Percentiles rank a stretch among this genome's conserved stretches.
Conservation (phyloP, 1,140 invertebrate species). For the Magallana ariakensis region DNA sequence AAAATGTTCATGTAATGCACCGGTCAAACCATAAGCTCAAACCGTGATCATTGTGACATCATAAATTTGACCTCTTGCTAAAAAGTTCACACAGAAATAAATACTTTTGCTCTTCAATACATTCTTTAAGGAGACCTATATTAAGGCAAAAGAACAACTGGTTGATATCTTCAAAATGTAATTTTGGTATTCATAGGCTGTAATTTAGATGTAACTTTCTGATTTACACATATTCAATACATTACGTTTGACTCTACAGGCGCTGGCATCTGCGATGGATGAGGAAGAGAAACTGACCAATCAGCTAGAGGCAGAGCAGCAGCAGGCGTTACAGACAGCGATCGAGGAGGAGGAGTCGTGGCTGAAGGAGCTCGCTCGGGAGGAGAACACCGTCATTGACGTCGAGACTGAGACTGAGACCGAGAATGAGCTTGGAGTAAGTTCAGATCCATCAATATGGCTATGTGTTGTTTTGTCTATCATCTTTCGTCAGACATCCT, state of each 20-base stretch:
- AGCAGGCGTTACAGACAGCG: constrained; percentile 84
- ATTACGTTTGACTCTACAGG: constrained; percentile 56
- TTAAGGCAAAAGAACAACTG: too few species aligned
- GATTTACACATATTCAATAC: too few species aligned
- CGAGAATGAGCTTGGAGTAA: constrained; percentile 73
- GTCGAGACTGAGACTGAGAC: constrained; percentile 72
- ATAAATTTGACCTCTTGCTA: background rate
- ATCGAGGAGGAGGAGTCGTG: constrained; percentile 79
- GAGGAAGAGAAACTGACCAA: constrained; percentile 73
- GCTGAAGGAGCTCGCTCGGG: constrained; percentile 74
- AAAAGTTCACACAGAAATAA: too few species aligned
- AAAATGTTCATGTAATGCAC: background rate
- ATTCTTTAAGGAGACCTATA: too few species aligned
- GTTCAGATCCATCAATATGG: background rate
- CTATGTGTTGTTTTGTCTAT: too few species aligned
- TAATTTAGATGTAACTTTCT: too few species aligned
- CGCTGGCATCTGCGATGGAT: constrained; percentile 69
- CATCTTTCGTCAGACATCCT: too few species aligned
- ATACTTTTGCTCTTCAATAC: too few species aligned
- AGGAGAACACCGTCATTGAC: constrained; percentile 73
- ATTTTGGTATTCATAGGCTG: too few species aligned
- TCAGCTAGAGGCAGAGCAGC: constrained; percentile 77
- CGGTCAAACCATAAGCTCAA: too few species aligned
- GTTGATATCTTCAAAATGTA: too few species aligned
- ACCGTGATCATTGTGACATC: background rate